Conservation (phyloP, 2,888 invertebrate genomes). For the Carcina quercana region DNA sequence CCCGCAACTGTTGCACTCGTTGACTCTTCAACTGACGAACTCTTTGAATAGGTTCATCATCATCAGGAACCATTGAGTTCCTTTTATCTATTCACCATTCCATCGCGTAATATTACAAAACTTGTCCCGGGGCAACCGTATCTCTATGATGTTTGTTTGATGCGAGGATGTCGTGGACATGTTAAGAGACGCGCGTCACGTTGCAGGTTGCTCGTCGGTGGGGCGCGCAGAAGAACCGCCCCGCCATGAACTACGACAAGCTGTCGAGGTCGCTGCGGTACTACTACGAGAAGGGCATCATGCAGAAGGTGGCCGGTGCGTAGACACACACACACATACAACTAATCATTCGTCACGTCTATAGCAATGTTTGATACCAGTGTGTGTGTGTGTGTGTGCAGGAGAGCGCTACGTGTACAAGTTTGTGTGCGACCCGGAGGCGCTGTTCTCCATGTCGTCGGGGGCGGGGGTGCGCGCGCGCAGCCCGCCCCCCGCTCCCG, state of each 20-base stretch:
- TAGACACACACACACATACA: too few species aligned
- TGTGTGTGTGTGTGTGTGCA: conserved; percentile 39
- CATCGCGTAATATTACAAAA: too few species aligned
- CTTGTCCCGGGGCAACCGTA: too few species aligned
- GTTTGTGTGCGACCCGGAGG: conserved; percentile 96
- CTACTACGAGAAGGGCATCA: conserved; percentile 98
- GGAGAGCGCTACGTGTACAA: conserved; percentile 97
- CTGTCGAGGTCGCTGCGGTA: conserved; percentile 94
- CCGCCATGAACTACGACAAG: conserved; percentile 98
- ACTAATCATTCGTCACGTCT: conserved; percentile 77
- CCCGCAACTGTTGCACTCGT: too few species aligned
- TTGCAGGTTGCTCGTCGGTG: conserved; percentile 91
- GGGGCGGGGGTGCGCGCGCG: conserved; percentile 19
- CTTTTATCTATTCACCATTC: too few species aligned
- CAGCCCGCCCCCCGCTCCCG: conserved; percentile 22
- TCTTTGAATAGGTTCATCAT: too few species aligned
- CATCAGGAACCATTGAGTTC: too few species aligned
- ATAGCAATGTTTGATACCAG: conserved; percentile 75
- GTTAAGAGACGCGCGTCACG: not conserved
- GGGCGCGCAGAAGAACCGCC: conserved; percentile 97
- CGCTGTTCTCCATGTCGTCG: conserved; percentile 88
- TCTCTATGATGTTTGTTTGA: too few species aligned
- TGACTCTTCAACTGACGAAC: too few species aligned
- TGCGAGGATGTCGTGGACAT: too few species aligned
- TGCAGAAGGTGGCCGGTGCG: conserved; percentile 95